Evolutionary conservation across 2,797 vertebrate genomes (phyloP).

Genomic region (Coilia nasus): DNA sequence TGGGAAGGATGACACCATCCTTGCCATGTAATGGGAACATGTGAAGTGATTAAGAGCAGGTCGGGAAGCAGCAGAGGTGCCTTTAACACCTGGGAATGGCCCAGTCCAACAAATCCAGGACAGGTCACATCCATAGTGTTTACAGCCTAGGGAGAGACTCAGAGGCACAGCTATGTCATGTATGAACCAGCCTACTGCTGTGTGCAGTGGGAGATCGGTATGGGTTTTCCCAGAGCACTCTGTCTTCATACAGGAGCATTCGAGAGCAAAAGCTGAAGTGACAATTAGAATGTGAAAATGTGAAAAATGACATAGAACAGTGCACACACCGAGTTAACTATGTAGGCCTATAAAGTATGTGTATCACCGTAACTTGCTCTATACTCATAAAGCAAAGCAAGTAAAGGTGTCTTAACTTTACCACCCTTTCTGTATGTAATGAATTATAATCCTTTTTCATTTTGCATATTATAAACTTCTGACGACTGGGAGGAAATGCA

Average conservation of each 20-base stretch:
- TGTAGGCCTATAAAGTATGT: too few species aligned
- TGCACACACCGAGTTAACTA: background rate
- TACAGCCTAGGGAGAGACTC: conserved; percentile 53
- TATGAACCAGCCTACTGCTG: background rate
- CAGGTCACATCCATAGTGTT: conserved; percentile 63
- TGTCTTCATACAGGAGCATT: background rate
- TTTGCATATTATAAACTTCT: too few species aligned
- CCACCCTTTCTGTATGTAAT: too few species aligned
- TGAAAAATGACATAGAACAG: background rate
- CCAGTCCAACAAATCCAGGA: conserved; percentile 46
- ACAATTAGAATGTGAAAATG: background rate
- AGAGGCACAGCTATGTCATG: background rate
- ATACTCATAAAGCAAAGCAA: too few species aligned
- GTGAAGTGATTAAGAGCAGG: conserved; percentile 47
- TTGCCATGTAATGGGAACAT: conserved; percentile 29
- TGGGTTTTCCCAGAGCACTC: too few species aligned
- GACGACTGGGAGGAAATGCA: too few species aligned
- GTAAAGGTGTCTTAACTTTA: too few species aligned
- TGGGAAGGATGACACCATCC: background rate
- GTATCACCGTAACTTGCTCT: too few species aligned
- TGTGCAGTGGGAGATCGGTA: background rate
- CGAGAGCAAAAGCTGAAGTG: background rate
- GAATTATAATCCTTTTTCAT: too few species aligned
- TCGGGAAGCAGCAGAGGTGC: conserved; percentile 42
- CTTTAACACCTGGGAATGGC: conserved; percentile 48